Evolutionary conservation across 2,797 vertebrate genomes (phyloP).

Genomic region (Smutsia gigantea): DNA sequence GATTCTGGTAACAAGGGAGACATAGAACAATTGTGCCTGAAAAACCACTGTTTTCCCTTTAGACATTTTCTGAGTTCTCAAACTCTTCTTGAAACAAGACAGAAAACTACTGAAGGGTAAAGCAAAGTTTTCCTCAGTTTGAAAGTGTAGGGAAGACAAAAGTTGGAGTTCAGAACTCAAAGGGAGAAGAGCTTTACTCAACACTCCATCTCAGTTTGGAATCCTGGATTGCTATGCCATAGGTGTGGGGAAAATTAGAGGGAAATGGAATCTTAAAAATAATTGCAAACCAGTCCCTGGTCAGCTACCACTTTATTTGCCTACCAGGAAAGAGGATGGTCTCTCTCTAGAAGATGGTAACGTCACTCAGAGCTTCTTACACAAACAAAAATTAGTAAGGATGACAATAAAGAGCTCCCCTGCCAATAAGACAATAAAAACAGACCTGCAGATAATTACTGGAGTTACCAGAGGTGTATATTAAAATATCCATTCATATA

Average conservation of each 20-base stretch:
- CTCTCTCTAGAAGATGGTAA: neutral
- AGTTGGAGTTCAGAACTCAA: neutral
- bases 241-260: neutral
- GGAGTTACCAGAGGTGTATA: neutral
- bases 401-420: no score
- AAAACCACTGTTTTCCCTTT: neutral
- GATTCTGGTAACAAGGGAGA: neutral
- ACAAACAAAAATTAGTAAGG: neutral
- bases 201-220: neutral
- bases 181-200: neutral
- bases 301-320: neutral
- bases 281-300: neutral
- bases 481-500: neutral
- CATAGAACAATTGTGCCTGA: neutral
- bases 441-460: neutral
- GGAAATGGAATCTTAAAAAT: neutral
- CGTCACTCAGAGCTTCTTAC: neutral
- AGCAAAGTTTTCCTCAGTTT: neutral
- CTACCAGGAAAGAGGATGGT: neutral
- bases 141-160: neutral
- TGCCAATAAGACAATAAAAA: no score
- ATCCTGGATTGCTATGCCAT: no score
- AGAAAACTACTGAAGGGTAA: neutral
- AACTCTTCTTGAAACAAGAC: neutral
- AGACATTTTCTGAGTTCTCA: neutral